A percentile compares a stretch with the other conserved stretches of the same genome.
These are phyloP conservation scores for Trichogramma evanescens DNA, from an alignment of 2,888 invertebrate genomes.

Conservation along the genomic window DNA sequence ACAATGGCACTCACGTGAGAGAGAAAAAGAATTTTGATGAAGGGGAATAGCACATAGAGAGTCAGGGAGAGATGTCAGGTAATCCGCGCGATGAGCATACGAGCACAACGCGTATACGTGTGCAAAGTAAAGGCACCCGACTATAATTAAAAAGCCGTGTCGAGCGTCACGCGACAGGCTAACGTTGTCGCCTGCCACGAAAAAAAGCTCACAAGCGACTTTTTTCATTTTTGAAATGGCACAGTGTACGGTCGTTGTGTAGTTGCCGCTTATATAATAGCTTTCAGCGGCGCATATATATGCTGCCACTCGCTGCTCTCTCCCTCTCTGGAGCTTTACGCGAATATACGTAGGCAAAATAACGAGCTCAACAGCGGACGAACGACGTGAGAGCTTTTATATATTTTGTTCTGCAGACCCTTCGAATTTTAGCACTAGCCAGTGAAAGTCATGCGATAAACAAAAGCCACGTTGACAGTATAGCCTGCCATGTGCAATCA, in stretches of 20 bases:
- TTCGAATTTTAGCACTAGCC: conserved; percentile 15
- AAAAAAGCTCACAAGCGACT: conserved; percentile 7
- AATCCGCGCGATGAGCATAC: conserved; percentile 31
- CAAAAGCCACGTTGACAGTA: conserved; percentile 18
- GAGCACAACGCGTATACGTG: no score
- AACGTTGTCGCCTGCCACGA: neutral
- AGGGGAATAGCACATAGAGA: conserved; percentile 36
- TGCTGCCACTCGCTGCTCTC: neutral
- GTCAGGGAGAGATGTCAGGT: conserved; percentile 41
- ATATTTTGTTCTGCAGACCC: conserved; percentile 6
- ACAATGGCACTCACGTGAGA: conserved; percentile 16
- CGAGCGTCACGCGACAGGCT: conserved; percentile 23
- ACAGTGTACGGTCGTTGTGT: conserved; percentile 25
- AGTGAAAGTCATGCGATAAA: conserved; percentile 13
- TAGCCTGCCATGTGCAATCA: conserved; percentile 22
- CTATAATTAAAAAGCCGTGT: conserved; percentile 49
- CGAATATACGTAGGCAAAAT: conserved; percentile 9
- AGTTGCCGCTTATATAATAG: conserved; percentile 42
- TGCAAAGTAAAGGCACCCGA: conserved; percentile 17
- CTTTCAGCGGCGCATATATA: neutral
- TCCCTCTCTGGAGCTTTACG: conserved; percentile 1
- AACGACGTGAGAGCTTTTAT: conserved; percentile 9
- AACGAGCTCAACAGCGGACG: conserved; percentile 6
- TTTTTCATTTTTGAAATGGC: conserved; percentile 45
- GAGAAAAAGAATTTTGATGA: conserved; percentile 46